Evolutionary conservation across 2,888 invertebrate genomes (phyloP).

Genomic region (Adelognathus sp.): DNA sequence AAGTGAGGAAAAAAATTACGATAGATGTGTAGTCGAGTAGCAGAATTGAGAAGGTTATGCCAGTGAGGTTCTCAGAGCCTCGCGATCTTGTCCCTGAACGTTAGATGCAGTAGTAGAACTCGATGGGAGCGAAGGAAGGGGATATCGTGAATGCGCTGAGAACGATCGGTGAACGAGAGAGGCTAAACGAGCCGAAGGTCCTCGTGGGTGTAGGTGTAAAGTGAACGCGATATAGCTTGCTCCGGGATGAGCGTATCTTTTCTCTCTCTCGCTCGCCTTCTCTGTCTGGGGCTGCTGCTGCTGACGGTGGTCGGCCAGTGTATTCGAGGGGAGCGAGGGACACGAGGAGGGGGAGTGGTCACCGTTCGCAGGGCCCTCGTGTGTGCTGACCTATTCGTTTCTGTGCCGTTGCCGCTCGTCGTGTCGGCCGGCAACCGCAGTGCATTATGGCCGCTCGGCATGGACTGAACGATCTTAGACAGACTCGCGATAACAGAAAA

Average conservation of each 20-base stretch:
- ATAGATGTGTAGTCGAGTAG: too few species aligned
- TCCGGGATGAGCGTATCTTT: slow-evolving; percentile 40
- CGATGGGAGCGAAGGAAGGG: slow-evolving; percentile 3
- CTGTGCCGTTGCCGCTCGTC: slow-evolving; percentile 69
- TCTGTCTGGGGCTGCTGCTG: slow-evolving; percentile 17
- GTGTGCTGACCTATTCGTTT: slow-evolving; percentile 80
- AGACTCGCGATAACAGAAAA: slow-evolving; percentile 1
- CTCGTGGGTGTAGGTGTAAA: slow-evolving; percentile 73
- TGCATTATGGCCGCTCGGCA: slow-evolving; percentile 79
- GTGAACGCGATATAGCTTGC: slow-evolving; percentile 70
- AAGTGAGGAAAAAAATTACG: too few species aligned
- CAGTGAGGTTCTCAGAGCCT: too few species aligned
- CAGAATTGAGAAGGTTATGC: too few species aligned
- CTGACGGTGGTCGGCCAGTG: slow-evolving; percentile 56
- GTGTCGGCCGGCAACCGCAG: slow-evolving; percentile 65
- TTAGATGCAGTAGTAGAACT: slow-evolving; percentile 29
- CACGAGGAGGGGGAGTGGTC: slow-evolving; percentile 78
- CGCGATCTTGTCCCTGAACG: slow-evolving; percentile 51
- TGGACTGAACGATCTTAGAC: slow-evolving; percentile 58
- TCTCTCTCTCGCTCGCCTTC: too few species aligned
- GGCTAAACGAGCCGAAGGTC: slow-evolving; percentile 42
- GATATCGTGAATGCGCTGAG: slow-evolving; percentile 49
- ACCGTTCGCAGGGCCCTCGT: slow-evolving; percentile 72
- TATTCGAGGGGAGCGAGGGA: slow-evolving; percentile 72
- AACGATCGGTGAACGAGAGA: slow-evolving; percentile 35